Evolutionary conservation across 2,113 vertebrate species (phyloP).

Genomic region (Artemisiospiza belli): DNA sequence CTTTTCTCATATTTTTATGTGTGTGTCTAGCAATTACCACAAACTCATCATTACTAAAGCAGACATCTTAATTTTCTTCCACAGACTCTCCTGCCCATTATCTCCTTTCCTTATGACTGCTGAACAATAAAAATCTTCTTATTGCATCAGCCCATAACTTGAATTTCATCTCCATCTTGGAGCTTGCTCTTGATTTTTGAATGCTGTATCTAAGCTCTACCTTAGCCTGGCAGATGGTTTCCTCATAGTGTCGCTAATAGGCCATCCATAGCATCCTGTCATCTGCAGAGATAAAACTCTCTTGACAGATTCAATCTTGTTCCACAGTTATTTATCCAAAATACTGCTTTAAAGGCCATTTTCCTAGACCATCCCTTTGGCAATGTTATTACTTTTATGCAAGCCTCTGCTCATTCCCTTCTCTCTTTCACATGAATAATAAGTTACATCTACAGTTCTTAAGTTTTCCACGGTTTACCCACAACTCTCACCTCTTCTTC

Average conservation of each 20-base stretch:
- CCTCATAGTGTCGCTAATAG: neutral
- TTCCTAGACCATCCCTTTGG: neutral
- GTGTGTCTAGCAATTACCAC: neutral
- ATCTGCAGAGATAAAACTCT: constrained; percentile 31
- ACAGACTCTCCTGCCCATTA: neutral
- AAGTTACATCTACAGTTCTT: neutral
- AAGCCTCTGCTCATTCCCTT: neutral
- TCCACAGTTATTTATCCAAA: constrained; percentile 4
- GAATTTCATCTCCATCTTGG: neutral
- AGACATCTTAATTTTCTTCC: neutral
- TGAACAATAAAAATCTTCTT: neutral
- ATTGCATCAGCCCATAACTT: neutral
- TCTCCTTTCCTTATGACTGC: neutral
- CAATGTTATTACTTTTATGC: neutral
- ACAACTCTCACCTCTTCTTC: constrained; percentile 11
- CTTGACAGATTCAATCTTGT: constrained; percentile 32
- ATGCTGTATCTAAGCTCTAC: neutral
- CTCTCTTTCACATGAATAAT: neutral
- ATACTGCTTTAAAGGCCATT: neutral
- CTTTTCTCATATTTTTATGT: neutral
- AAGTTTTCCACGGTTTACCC: neutral
- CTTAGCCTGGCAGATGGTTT: neutral
- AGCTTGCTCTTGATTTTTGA: neutral
- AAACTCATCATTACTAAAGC: neutral
- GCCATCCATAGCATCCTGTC: neutral